These are phyloP conservation scores for Crocuta crocuta DNA, from an alignment of 2,113 vertebrate genomes.

Conservation along the genomic window DNA sequence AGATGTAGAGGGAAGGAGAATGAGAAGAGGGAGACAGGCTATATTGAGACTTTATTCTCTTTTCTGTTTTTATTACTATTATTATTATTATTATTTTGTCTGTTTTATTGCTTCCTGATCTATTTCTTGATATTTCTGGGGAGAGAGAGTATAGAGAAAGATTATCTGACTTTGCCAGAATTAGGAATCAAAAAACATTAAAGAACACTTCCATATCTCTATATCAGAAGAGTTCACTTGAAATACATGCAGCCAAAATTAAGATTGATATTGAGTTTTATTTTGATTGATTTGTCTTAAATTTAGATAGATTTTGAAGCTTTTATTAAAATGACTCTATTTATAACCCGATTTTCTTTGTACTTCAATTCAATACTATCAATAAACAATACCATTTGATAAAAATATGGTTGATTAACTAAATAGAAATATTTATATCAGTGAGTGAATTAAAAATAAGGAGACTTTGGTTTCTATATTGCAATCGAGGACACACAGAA, in stretches of 20 bases:
- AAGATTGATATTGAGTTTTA: background rate
- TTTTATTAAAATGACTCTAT: constrained; percentile 42
- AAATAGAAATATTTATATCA: background rate
- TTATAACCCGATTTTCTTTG: background rate
- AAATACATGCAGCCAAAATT: constrained; percentile 26
- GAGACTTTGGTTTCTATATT: background rate
- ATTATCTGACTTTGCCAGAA: background rate
- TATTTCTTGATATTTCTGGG: background rate
- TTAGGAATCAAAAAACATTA: background rate
- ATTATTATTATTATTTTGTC: background rate
- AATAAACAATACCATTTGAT: constrained; percentile 35
- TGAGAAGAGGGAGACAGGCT: background rate
- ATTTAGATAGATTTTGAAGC: constrained; percentile 19
- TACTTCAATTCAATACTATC: constrained; percentile 20
- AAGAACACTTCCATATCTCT: background rate
- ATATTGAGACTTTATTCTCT: background rate
- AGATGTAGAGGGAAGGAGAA: background rate
- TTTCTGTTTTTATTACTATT: background rate
- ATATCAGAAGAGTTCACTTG: constrained; percentile 6
- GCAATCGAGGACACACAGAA: background rate
- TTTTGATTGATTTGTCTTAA: constrained; percentile 52
- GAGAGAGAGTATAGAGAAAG: background rate
- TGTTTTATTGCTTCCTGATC: background rate
- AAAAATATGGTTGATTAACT: constrained; percentile 54
- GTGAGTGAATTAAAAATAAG: constrained; percentile 15